Evolutionary conservation across 1,140 invertebrate genomes (phyloP), one percentile per base, ranked within the genome.

Genomic region (Pectinophora gossypiella): DNA sequence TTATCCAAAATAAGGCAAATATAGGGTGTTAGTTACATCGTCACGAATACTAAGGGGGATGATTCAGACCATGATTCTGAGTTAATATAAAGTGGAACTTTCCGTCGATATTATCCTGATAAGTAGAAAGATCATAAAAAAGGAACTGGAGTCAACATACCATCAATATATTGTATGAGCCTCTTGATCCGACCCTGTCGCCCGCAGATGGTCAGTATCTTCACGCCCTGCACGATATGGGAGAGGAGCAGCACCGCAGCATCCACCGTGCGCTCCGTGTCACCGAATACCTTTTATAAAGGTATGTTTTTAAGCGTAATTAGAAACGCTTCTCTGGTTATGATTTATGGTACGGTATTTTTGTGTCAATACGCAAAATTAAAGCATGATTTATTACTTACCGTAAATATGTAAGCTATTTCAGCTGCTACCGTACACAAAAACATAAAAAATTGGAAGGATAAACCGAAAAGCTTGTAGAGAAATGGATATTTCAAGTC

Each of bases 201-300:
- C 19, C 45, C 4, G 2, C 22, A 23, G 42, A 52, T 52, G 0
- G 42, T 52, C 42, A 52, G 13, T 10, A 52, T 19, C 32, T 52
- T 52, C 10, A 52, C 51, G 7, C 38, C 51, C 42, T 52, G 51
- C 12, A 52, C 43, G 10, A 52, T 16, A 15, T 52, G 51, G 10
- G 51, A 45, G 10, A 52, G n/a, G 1, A 52, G 51, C 19, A 52
- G 23, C 15, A 52, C 51, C 0, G 51, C 32, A 27, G 51, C 51
- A 10, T 52, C 51, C 2, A 52, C 43, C 13, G 27, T 36, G 1
- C 19, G 22, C 42, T 52, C 43, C 0, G 23, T 32, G 19, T 52
- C 42, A 9, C 16, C 36, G 7, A 40, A 15, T 15, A 40, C 36
- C 36, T 40, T 13, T 16, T 15, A 38, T 9, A 38, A 6, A 38